Evolutionary conservation across 2,888 invertebrate species (phyloP).

Genomic region (Sepiola atlantica): DNA sequence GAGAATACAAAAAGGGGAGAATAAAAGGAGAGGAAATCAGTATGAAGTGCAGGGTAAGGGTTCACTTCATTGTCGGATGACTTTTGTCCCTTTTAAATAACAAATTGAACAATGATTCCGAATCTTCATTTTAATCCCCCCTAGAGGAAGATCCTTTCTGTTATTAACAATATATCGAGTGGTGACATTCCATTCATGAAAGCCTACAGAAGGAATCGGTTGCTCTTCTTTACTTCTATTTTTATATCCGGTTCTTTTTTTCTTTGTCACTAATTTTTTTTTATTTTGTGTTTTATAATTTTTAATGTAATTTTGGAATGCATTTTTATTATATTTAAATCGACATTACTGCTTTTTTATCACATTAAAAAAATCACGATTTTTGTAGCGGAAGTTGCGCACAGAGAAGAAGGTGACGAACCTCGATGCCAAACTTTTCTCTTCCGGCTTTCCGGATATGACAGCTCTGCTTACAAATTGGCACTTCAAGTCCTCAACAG

Average conservation of each 20-base stretch:
- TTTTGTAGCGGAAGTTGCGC: background rate
- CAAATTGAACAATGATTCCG: background rate
- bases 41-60: background rate
- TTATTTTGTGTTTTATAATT: background rate
- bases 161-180: background rate
- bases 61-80: background rate
- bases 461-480: background rate
- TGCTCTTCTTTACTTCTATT: background rate
- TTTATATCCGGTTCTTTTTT: background rate
- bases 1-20: background rate
- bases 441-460: background rate
- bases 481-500: background rate
- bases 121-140: background rate
- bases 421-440: background rate
- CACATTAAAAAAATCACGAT: background rate
- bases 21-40: background rate
- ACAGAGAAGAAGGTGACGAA: background rate
- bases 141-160: background rate
- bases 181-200: background rate
- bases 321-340: background rate
- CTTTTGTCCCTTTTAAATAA: conserved; percentile 20
- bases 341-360: background rate
- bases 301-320: background rate
- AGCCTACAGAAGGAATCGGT: background rate
- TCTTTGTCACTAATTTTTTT: background rate